A percentile compares a stretch with the other conserved stretches of the same genome.
Conservation (phyloP, 2,888 invertebrate species). For the Polydrusus cervinus region DNA sequence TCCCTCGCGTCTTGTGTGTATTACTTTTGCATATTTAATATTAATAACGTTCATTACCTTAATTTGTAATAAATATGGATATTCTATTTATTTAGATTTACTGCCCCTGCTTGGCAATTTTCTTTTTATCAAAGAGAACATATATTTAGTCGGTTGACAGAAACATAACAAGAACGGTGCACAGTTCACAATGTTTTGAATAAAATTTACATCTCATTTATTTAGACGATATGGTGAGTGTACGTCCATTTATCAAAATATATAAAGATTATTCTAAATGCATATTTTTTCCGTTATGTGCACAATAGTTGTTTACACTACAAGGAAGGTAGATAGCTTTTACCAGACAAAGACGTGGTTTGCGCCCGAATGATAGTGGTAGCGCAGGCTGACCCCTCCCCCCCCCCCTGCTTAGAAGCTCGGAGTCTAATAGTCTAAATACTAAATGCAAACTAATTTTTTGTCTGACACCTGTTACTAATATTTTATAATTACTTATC, state of each 20-base stretch:
- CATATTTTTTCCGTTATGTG: too few relatives aligned
- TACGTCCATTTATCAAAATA: not conserved
- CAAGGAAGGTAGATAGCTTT: too few relatives aligned
- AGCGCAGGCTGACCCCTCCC: too few relatives aligned
- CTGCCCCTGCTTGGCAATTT: not conserved
- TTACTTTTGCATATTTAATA: not conserved
- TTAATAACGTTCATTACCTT: slow-evolving; percentile 3
- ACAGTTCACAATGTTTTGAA: slow-evolving; percentile 1
- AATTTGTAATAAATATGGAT: slow-evolving; percentile 13
- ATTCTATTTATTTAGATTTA: slow-evolving; percentile 6
- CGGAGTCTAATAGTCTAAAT: too few relatives aligned
- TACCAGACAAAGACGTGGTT: too few relatives aligned
- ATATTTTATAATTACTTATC: too few relatives aligned
- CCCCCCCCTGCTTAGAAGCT: too few relatives aligned
- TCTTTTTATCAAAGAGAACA: not conserved
- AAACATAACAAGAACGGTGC: not conserved
- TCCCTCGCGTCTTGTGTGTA: too few relatives aligned
- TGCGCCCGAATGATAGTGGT: too few relatives aligned
- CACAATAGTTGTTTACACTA: too few relatives aligned
- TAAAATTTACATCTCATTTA: slow-evolving; percentile 10
- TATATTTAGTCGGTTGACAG: slow-evolving; percentile 1
- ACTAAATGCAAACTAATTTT: too few relatives aligned
- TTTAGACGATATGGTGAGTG: not conserved
- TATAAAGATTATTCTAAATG: not conserved
- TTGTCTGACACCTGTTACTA: too few relatives aligned